Percentiles rank a stretch among this genome's conserved stretches.
phyloP scores from a whole-genome alignment of 2,888 invertebrate genomes.

The Rhagonycha lutea region DNA sequence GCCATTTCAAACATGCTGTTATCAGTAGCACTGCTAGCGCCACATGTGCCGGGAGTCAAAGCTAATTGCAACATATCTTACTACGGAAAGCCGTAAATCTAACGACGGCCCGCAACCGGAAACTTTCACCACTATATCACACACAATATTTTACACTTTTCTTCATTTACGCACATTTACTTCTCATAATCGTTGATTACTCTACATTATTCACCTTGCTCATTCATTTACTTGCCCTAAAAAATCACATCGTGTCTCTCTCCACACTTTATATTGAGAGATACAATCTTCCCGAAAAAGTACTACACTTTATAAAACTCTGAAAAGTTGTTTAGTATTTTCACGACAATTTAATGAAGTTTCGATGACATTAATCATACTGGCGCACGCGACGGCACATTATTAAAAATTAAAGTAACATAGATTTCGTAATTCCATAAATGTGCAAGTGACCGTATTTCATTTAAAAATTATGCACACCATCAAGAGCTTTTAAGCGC shows the following conservation, averaged over 20 bases:
- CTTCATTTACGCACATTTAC: background rate
- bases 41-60: conserved; percentile 41
- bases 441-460: no score
- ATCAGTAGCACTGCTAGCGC: conserved; percentile 42
- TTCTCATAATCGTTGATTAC: background rate
- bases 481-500: background rate
- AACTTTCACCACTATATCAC: conserved; percentile 14
- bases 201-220: background rate
- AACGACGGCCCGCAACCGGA: conserved; percentile 32
- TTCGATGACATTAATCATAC: background rate
- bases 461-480: background rate
- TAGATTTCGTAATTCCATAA: background rate
- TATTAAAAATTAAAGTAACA: background rate
- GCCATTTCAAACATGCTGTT: conserved; percentile 56
- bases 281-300: background rate
- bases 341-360: background rate
- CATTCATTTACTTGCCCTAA: background rate
- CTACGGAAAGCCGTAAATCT: conserved; percentile 44
- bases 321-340: background rate
- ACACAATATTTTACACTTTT: conserved; percentile 7
- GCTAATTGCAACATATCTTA: conserved; percentile 45
- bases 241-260: background rate
- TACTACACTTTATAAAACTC: background rate
- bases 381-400: no score
- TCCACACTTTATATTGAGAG: background rate